Evolutionary conservation across 1,140 invertebrate species (phyloP), one percentile per base, ranked within the genome.

Genomic region (Plutomurus gul): DNA sequence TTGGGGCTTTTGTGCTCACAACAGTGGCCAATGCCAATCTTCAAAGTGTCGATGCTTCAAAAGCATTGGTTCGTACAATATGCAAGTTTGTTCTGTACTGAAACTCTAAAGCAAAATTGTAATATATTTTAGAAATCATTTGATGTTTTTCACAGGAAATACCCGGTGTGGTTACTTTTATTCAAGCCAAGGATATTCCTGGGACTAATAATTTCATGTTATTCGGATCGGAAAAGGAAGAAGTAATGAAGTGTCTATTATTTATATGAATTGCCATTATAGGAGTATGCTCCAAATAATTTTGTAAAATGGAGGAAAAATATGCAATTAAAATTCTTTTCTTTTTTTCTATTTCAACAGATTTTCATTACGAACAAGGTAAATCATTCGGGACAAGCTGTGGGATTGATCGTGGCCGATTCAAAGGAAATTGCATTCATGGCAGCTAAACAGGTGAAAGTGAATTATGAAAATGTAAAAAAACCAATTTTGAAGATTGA

Each of bases 351-450:
- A 43, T 56, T 30, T n/a, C n/a, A n/a, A 30, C 81, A 87, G 86
- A 79, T 88, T 30, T 89, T 92, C 65, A 87, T 84, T 1, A 86
- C 87, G 37, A 85, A 87, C 5, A 85, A 88, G 56, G 87, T 94
- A 0, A 84, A 86, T 1, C 92, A 90, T 84, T 91, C 92, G 72
- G 88, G 88, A 6, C 88, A 88, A 77, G 81, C 88, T 6, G 22
- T 89, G 8, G 88, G 86, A 20, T 56, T 89, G 8, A 84, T 89
- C 27, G 84, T 89, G 4, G 88, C 87, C 10, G 82, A 82, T n/a
- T 65, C 70, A 22, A 76, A 87, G 84, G 86, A 88, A 10, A 80
- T 82, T 20, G 88, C 88, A 6, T 75, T 84, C 27, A 84, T 84
- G 39, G 89, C 87, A n/a, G 86, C 85, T 1, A 84, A 84, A 27